These are phyloP conservation scores for Muscidifurax raptorellus DNA, from an alignment of 1,140 invertebrate species.

Conservation along the genomic window DNA sequence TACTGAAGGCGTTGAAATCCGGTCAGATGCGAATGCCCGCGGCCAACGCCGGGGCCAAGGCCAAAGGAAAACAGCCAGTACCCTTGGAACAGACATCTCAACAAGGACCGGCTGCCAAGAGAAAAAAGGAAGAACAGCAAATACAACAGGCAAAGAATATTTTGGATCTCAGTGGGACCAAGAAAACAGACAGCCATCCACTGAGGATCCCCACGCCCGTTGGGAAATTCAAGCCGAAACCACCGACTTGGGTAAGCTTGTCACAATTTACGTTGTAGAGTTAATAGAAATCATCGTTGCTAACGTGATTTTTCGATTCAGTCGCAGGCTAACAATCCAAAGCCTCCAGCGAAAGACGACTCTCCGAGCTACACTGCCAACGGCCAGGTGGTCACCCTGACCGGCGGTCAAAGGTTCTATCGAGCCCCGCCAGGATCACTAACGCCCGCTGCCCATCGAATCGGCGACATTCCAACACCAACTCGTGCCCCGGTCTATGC, in stretches of 20 bases:
- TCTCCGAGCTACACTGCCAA: slow-evolving; percentile 53
- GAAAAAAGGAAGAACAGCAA: slow-evolving; percentile 52
- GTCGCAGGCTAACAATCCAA: slow-evolving; percentile 19
- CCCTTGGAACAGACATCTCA: not conserved
- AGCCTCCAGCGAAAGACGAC: slow-evolving; percentile 49
- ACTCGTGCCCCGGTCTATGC: slow-evolving; percentile 66
- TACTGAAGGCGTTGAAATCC: slow-evolving; percentile 62
- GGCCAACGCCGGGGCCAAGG: not conserved
- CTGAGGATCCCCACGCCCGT: slow-evolving; percentile 63
- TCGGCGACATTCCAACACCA: slow-evolving; percentile 56
- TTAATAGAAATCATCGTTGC: not conserved
- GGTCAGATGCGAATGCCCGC: slow-evolving; percentile 61
- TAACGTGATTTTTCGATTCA: not conserved
- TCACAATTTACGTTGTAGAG: not conserved
- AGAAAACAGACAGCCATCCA: slow-evolving; percentile 61
- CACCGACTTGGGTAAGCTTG: slow-evolving; percentile 40
- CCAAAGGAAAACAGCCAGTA: not conserved
- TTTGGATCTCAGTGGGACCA: slow-evolving; percentile 64
- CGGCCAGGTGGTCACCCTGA: slow-evolving; percentile 65
- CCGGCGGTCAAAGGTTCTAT: slow-evolving; percentile 66
- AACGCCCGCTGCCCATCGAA: slow-evolving; percentile 66
- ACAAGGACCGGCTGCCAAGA: slow-evolving; percentile 28
- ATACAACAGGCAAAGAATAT: slow-evolving; percentile 55
- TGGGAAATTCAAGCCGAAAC: slow-evolving; percentile 58
- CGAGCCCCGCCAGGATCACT: slow-evolving; percentile 67